Evolutionary conservation across 2,888 invertebrate species (phyloP).

Genomic region (Ophraella communa): DNA sequence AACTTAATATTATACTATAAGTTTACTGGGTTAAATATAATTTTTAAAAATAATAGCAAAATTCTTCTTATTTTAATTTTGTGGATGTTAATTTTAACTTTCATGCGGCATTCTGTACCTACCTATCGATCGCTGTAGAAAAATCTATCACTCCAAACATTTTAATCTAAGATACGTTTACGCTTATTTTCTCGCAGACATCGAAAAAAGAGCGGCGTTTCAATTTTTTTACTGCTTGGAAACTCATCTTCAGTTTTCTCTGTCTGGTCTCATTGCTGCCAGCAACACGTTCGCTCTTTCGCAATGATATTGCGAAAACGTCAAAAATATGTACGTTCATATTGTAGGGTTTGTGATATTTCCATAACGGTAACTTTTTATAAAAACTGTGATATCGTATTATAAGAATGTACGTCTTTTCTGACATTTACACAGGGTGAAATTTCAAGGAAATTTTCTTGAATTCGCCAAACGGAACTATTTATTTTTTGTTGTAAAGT

Average conservation of each 20-base stretch:
- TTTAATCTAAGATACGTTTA: constrained; percentile 8
- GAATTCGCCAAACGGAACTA: too few relatives aligned
- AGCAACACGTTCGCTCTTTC: constrained; percentile 27
- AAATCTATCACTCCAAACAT: constrained; percentile 5
- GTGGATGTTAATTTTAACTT: too few relatives aligned
- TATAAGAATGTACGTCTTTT: not conserved
- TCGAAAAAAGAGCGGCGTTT: constrained; percentile 1
- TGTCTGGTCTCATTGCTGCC: constrained; percentile 28
- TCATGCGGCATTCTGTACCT: too few relatives aligned
- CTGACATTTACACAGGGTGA: not conserved
- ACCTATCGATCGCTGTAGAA: too few relatives aligned
- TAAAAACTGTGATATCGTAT: not conserved
- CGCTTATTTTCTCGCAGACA: constrained; percentile 1
- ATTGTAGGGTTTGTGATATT: not conserved
- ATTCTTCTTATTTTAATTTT: too few relatives aligned
- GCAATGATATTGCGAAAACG: constrained; percentile 21
- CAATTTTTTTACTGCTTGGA: constrained; percentile 12
- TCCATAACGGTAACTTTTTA: not conserved
- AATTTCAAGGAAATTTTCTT: not conserved
- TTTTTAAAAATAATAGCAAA: too few relatives aligned
- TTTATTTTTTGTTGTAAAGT: too few relatives aligned
- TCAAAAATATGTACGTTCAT: constrained; percentile 3
- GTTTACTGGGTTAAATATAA: too few relatives aligned
- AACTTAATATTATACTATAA: too few relatives aligned
- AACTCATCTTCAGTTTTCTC: constrained; percentile 32